Evolutionary conservation across 2,888 invertebrate species (phyloP), one percentile per base, ranked within the genome.

Genomic region (Aporophyla nigra): DNA sequence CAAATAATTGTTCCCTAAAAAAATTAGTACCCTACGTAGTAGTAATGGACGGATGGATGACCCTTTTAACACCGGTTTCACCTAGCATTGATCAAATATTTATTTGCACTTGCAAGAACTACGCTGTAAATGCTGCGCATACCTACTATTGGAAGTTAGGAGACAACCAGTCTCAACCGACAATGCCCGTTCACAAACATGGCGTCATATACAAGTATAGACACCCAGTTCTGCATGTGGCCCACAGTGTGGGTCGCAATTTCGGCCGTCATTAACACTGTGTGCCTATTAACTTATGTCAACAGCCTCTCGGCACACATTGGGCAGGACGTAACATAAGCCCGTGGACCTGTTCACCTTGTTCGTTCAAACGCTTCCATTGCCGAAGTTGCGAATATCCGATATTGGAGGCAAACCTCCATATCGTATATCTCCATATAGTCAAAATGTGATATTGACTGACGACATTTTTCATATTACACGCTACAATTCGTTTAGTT

Each of bases 261-360:
- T 83, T 74, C 67, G 83, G 53, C 16, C 21, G 78, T 58, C 76
- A 82, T 72, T 61, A 68, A 46, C 71, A 51, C 68, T 5, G 61
- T 49, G 53, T 61, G 74, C 53, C 78, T 67, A 82, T 74, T 83
- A 65, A 58, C 49, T 46, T 79, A 84, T 67, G 66, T 76, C 72
- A 73, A 76, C 79, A 86, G 83, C 62, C 66, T 77, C 69, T 66
- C 71, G 80, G 59, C 80, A 74, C 63, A 78, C 66, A 74, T 83
- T 49, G 68, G 61, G 51, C 56, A 40, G 79, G 74, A 40, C 53
- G 72, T 84, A 86, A 71, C 80, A 80, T 86, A 84, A 76, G 49
- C 67, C 14, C 5, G 69, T 12, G 58, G 19, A 75, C 74, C 80
- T 62, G 88, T 59, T 87, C 85, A 87, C 88, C 89, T 90, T 90